phyloP scores from a whole-genome alignment of 2,113 vertebrate genomes.

The Rattus rattus region DNA sequence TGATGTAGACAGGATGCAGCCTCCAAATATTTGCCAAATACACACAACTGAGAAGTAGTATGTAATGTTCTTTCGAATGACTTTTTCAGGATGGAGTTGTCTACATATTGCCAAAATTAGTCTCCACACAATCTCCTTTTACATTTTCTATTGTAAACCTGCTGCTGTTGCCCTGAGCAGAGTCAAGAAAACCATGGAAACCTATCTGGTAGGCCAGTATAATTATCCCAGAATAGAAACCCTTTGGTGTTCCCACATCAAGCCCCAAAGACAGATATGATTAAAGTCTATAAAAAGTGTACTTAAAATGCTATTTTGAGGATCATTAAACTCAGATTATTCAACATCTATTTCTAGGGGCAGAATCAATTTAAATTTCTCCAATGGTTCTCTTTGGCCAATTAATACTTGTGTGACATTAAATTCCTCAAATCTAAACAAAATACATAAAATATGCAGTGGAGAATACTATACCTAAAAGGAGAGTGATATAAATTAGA shows the following conservation, averaged over 20 bases:
- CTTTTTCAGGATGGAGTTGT: neutral
- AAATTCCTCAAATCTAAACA: constrained; percentile 59
- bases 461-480: constrained; percentile 6
- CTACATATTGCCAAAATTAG: constrained; percentile 50
- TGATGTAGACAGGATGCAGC: neutral
- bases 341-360: constrained; percentile 71
- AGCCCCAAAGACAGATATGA: constrained; percentile 74
- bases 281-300: constrained; percentile 73
- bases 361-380: constrained; percentile 74
- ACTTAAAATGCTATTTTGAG: constrained; percentile 81
- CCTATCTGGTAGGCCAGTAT: constrained; percentile 65
- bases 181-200: neutral
- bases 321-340: constrained; percentile 79
- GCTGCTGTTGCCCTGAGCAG: neutral
- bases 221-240: constrained; percentile 60
- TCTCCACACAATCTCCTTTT: constrained; percentile 1
- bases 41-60: neutral
- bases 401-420: constrained; percentile 71
- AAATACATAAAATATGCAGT: constrained; percentile 61
- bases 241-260: constrained; percentile 50
- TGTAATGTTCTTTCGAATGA: neutral
- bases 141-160: neutral
- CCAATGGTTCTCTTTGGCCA: constrained; percentile 61
- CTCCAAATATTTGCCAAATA: neutral
- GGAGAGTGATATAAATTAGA: constrained; percentile 28